phyloP scores from a whole-genome alignment of 23 tunicate species.

The Halocynthia roretzi region DNA sequence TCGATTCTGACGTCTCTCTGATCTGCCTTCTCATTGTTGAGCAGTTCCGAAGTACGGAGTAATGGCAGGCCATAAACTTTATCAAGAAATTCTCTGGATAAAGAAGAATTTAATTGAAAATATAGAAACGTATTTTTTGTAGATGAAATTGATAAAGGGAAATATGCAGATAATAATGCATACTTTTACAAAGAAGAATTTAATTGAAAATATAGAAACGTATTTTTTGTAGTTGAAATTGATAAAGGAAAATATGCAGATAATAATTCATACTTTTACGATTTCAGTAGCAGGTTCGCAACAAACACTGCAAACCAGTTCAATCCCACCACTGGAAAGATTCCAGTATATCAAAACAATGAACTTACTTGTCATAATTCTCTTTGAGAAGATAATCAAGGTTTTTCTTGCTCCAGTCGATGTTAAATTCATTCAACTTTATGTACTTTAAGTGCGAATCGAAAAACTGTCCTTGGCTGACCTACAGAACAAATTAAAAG shows the following conservation, averaged over 20 bases:
- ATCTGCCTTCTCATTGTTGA: slow-evolving; percentile 11
- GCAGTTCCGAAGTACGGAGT: neutral
- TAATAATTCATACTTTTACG: too few relatives aligned
- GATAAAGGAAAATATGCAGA: too few relatives aligned
- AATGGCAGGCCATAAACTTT: slow-evolving; percentile 12
- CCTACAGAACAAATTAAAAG: neutral
- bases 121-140: too few relatives aligned
- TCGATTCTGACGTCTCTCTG: slow-evolving; percentile 29
- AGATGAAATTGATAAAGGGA: too few relatives aligned
- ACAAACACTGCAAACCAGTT: too few relatives aligned
- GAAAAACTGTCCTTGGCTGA: slow-evolving; percentile 88
- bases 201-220: too few relatives aligned
- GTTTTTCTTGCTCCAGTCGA: slow-evolving; percentile 61
- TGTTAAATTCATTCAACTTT: slow-evolving; percentile 27
- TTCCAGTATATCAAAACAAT: neutral
- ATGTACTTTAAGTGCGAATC: slow-evolving; percentile 83
- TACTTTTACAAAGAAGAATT: neutral
- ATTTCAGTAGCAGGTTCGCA: too few relatives aligned
- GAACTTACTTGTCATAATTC: slow-evolving; percentile 50
- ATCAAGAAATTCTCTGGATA: slow-evolving; percentile 2
- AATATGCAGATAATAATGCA: too few relatives aligned
- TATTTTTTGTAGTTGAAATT: too few relatives aligned
- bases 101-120: neutral
- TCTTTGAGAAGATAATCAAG: slow-evolving; percentile 39
- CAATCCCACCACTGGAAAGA: too few relatives aligned